Conservation (phyloP, 2,113 vertebrate species). For the Erythrocercus mccallii region DNA sequence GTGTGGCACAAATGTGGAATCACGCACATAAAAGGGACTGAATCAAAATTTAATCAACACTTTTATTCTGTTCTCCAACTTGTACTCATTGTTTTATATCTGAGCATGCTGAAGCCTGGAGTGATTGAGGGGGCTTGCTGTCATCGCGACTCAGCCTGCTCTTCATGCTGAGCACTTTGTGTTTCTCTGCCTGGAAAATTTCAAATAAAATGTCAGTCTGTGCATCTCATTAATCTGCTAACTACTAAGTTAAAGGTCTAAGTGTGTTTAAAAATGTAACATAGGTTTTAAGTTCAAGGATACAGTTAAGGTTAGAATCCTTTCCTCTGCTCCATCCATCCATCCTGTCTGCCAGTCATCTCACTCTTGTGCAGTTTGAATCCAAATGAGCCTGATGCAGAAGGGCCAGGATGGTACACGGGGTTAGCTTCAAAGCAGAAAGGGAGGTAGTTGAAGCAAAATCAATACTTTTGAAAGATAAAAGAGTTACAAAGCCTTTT, state of each 20-base stretch:
- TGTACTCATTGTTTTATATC: conserved; percentile 35
- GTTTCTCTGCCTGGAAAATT: conserved; percentile 57
- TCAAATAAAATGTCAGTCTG: conserved; percentile 66
- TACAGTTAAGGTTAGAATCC: conserved; percentile 12
- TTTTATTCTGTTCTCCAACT: conserved; percentile 36
- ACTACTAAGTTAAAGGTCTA: conserved; percentile 52
- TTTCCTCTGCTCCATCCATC: background rate
- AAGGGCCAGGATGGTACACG: background rate
- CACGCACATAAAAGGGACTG: background rate
- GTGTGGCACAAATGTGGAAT: background rate
- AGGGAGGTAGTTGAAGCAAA: conserved; percentile 4
- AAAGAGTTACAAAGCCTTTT: conserved; percentile 10
- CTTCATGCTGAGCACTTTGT: conserved; percentile 54
- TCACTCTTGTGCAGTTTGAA: background rate
- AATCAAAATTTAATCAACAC: conserved; percentile 39
- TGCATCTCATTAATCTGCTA: conserved; percentile 67
- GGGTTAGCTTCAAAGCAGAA: background rate
- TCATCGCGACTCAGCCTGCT: conserved; percentile 38
- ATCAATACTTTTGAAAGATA: conserved; percentile 32
- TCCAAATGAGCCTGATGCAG: conserved; percentile 4
- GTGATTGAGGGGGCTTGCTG: conserved; percentile 55
- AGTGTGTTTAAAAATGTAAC: conserved; percentile 57
- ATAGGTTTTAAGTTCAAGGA: conserved; percentile 41
- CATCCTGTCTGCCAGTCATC: background rate
- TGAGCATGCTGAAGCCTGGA: conserved; percentile 26